Conservation (phyloP, 2,888 invertebrate genomes). For the Stenolophus ochropezus region DNA sequence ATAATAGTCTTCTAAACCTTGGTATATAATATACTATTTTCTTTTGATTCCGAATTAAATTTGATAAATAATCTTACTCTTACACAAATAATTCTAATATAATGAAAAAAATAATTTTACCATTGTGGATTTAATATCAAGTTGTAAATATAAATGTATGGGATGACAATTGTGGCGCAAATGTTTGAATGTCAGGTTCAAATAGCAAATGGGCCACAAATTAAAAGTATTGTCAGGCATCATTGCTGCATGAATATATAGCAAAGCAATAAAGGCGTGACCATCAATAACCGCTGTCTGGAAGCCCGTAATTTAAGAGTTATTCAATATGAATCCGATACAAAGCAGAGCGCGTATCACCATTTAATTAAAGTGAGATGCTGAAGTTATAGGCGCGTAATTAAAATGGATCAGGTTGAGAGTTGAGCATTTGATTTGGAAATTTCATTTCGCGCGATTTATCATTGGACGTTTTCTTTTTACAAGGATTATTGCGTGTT, state of each 20-base stretch:
- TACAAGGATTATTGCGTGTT: conserved; percentile 55
- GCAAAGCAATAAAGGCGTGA: not conserved
- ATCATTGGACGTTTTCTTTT: conserved; percentile 50
- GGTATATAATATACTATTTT: no score
- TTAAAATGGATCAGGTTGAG: conserved; percentile 38
- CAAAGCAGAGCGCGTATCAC: not conserved
- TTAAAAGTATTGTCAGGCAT: not conserved
- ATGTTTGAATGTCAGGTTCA: not conserved
- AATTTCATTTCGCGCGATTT: conserved; percentile 53
- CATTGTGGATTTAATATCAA: no score
- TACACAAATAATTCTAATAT: no score
- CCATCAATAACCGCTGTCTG: conserved; percentile 9
- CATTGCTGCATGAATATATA: not conserved
- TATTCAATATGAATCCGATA: conserved; percentile 28
- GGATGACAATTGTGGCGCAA: no score
- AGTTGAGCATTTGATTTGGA: conserved; percentile 26
- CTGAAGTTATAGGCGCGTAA: conserved; percentile 44
- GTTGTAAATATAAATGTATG: no score
- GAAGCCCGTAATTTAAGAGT: conserved; percentile 18
- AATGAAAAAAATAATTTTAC: no score
- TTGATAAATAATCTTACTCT: no score
- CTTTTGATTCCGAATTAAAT: no score
- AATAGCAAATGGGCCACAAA: not conserved
- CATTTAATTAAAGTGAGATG: conserved; percentile 49
- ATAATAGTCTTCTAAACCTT: no score